Conservation (phyloP, 2,888 invertebrate species). For the Hemicrepidius hirtus region DNA sequence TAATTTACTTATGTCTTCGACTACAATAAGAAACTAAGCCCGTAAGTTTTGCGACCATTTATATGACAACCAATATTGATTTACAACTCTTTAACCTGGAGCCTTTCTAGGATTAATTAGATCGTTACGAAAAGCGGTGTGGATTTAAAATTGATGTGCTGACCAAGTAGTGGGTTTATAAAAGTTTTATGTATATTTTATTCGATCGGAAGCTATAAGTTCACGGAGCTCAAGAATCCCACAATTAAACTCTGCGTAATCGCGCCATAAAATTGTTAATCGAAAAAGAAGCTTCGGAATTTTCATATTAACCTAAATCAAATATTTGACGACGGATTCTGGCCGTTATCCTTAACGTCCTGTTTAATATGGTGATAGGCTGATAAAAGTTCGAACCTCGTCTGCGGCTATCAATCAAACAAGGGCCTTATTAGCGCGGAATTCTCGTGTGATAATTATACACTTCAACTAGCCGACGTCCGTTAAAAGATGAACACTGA, state of each 20-base stretch:
- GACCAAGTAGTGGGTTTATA: background rate
- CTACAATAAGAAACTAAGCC: slow-evolving; percentile 37
- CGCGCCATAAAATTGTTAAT: slow-evolving; percentile 47
- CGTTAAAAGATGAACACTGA: slow-evolving; percentile 61
- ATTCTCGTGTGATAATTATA: slow-evolving; percentile 67
- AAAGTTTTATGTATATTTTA: slow-evolving; percentile 17
- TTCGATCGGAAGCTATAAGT: slow-evolving; percentile 7
- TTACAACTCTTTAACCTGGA: slow-evolving; percentile 1
- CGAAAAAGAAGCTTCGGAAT: slow-evolving; percentile 44
- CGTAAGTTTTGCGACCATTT: slow-evolving; percentile 5
- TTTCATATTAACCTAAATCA: slow-evolving; percentile 54
- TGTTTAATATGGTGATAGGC: slow-evolving; percentile 56
- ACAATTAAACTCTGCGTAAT: slow-evolving; percentile 20
- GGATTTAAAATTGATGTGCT: slow-evolving; percentile 12
- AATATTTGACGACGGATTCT: slow-evolving; percentile 51
- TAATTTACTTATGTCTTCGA: slow-evolving; percentile 42
- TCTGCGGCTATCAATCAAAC: slow-evolving; percentile 62
- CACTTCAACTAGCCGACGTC: slow-evolving; percentile 59
- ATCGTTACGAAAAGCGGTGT: background rate
- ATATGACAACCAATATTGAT: slow-evolving; percentile 11
- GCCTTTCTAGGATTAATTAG: slow-evolving; percentile 19
- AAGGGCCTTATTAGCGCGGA: slow-evolving; percentile 65
- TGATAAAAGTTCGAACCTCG: slow-evolving; percentile 46
- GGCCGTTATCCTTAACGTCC: slow-evolving; percentile 52
- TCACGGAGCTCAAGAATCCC: background rate